Evolutionary conservation across 2,797 vertebrate genomes (phyloP).

Genomic region (Gallinago nigripennis): DNA sequence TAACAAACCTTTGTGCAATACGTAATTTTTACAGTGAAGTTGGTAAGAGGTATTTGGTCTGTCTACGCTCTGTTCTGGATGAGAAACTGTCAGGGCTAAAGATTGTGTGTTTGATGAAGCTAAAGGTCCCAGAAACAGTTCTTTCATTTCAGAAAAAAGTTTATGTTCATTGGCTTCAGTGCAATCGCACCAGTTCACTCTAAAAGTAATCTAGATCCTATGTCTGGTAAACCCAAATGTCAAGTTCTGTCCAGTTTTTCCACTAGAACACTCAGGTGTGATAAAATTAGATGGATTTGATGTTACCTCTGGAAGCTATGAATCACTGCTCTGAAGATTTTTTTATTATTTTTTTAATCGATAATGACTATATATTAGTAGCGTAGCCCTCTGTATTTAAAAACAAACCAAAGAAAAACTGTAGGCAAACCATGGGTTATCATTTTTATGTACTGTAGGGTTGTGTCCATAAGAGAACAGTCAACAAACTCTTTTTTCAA

Average conservation of each 20-base stretch:
- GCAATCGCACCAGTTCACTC: not conserved
- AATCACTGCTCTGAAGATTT: not conserved
- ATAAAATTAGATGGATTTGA: not conserved
- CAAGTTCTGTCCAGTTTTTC: not conserved
- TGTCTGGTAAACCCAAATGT: not conserved
- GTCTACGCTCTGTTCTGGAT: not conserved
- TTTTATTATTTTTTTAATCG: not conserved
- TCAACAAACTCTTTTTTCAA: slow-evolving; percentile 25
- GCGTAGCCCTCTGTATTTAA: not conserved
- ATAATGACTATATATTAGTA: not conserved
- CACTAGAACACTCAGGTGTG: not conserved
- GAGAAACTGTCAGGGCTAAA: not conserved
- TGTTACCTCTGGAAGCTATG: not conserved
- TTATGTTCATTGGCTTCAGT: not conserved
- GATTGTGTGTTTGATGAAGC: not conserved
- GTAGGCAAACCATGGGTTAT: not conserved
- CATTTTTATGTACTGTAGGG: not conserved
- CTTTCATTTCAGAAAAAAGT: not conserved
- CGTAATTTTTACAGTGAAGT: not conserved
- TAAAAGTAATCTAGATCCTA: not conserved
- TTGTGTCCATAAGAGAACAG: not conserved
- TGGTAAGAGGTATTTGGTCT: not conserved
- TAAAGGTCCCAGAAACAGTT: not conserved
- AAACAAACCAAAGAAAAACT: not conserved
- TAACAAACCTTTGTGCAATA: not conserved